Conservation (phyloP, 2,888 invertebrate species). For the Punctoribates punctum region DNA sequence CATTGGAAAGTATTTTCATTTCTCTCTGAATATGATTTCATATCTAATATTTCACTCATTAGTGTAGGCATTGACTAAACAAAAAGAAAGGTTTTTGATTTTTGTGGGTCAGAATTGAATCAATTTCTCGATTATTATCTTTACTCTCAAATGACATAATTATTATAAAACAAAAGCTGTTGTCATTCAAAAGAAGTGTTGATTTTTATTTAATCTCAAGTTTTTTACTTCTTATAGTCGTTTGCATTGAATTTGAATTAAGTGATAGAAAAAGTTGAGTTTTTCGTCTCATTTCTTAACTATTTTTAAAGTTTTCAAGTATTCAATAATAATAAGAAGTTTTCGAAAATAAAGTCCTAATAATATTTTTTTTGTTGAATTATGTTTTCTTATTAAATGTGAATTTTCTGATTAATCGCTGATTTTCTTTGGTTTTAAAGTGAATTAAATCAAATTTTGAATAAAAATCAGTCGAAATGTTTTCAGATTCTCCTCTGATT, state of each 20-base stretch:
- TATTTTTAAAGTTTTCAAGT: too few relatives aligned
- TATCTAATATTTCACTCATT: background rate
- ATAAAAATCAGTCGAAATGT: background rate
- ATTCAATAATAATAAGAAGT: background rate
- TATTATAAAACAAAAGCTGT: background rate
- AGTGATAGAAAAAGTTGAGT: background rate
- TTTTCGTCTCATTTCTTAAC: background rate
- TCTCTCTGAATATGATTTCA: too few relatives aligned
- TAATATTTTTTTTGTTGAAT: background rate
- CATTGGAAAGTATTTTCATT: background rate
- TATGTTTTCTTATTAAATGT: too few relatives aligned
- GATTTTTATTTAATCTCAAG: background rate
- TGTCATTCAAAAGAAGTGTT: background rate
- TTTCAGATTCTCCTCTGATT: background rate
- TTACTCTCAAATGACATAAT: conserved; percentile 1
- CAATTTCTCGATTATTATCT: background rate
- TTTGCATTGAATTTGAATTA: background rate
- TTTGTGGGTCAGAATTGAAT: conserved; percentile 25
- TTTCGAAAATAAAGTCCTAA: background rate
- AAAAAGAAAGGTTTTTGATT: conserved; percentile 5
- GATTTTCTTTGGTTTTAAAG: too few relatives aligned
- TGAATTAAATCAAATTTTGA: too few relatives aligned
- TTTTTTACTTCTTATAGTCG: background rate
- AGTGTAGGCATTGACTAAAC: conserved; percentile 1
- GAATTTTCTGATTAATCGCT: too few relatives aligned